phyloP scores from a whole-genome alignment of 2,888 invertebrate genomes.

The Euclidia mi region DNA sequence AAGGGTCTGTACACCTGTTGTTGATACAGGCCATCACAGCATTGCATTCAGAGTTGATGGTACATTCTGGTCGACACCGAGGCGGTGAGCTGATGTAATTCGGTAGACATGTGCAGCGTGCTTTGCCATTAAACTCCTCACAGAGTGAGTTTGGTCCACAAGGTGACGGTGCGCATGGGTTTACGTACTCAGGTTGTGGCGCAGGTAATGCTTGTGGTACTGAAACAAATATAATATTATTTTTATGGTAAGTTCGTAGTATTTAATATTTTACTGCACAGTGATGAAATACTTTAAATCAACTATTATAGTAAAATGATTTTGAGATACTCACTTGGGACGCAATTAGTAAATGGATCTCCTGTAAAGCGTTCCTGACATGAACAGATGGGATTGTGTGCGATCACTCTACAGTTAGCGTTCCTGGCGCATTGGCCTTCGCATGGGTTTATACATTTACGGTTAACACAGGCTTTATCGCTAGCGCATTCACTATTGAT shows the following conservation, averaged over 20 bases:
- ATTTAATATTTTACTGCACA: no score
- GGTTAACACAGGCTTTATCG: slow-evolving; percentile 93
- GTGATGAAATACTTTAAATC: no score
- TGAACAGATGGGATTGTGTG: slow-evolving; percentile 95
- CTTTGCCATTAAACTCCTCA: slow-evolving; percentile 91
- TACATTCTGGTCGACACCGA: slow-evolving; percentile 93
- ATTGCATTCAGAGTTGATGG: slow-evolving; percentile 92
- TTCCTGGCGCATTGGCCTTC: slow-evolving; percentile 94
- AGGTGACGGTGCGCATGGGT: slow-evolving; percentile 93
- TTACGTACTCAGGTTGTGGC: slow-evolving; percentile 65
- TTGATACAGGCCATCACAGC: slow-evolving; percentile 92
- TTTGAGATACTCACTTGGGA: slow-evolving; percentile 86
- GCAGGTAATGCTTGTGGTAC: slow-evolving; percentile 71
- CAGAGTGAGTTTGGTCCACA: slow-evolving; percentile 95
- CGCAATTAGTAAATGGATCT: slow-evolving; percentile 92
- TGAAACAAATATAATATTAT: slow-evolving; percentile 40
- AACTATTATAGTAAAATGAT: no score
- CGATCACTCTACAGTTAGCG: slow-evolving; percentile 94
- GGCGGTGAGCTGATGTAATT: slow-evolving; percentile 94
- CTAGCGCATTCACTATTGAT: slow-evolving; percentile 94
- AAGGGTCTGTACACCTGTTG: slow-evolving; percentile 93
- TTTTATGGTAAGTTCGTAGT: no score
- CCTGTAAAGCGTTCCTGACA: slow-evolving; percentile 93
- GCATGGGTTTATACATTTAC: slow-evolving; percentile 95
- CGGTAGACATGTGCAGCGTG: slow-evolving; percentile 92